phyloP scores from a whole-genome alignment of 2,113 vertebrate species.

The Actinemys pallida region DNA sequence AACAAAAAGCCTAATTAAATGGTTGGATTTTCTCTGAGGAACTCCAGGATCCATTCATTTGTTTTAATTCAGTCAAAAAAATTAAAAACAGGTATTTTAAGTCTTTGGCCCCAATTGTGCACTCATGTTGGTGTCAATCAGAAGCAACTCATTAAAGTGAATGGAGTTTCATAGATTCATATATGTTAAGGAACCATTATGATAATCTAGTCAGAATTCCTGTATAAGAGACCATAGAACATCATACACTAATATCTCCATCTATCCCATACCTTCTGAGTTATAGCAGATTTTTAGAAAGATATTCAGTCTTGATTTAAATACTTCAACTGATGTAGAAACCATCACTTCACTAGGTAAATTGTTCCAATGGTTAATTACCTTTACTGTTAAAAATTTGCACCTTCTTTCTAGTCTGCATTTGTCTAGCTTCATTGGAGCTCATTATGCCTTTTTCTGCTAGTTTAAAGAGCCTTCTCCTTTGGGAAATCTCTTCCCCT shows the following conservation, averaged over 20 bases:
- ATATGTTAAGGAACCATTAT: not conserved
- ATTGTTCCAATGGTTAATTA: not conserved
- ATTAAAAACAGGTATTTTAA: not conserved
- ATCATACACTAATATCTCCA: not conserved
- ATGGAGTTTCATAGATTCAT: not conserved
- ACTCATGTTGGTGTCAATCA: not conserved
- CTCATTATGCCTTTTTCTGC: not conserved
- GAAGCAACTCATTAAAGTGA: not conserved
- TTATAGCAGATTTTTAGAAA: not conserved
- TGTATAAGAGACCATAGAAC: not conserved
- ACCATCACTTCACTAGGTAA: not conserved
- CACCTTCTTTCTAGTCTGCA: not conserved
- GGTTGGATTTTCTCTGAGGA: not conserved
- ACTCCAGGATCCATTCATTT: not conserved
- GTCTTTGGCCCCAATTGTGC: not conserved
- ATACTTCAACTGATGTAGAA: not conserved
- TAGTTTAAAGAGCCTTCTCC: not conserved
- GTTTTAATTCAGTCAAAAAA: not conserved
- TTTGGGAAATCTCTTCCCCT: not conserved
- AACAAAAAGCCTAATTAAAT: fast-evolving
- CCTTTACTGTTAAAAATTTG: fast-evolving
- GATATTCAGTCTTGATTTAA: not conserved
- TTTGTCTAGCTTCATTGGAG: fast-evolving
- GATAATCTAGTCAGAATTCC: not conserved
- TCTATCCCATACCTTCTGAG: not conserved